A percentile compares a stretch with the other conserved stretches of the same genome.
Conservation (phyloP, 2,888 invertebrate genomes). For the Aspidiotus destructor region DNA sequence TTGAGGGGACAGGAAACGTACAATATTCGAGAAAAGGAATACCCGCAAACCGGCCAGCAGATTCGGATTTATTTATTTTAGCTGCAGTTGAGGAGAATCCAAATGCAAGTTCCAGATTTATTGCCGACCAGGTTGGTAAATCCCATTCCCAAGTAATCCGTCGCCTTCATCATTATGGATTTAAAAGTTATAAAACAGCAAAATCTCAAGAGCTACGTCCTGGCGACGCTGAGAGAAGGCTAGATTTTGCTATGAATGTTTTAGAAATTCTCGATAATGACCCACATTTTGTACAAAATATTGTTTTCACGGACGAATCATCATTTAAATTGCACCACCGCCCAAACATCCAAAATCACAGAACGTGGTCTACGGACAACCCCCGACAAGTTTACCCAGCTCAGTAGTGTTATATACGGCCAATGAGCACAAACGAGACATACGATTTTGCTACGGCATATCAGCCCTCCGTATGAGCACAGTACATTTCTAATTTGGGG, state of each 20-base stretch:
- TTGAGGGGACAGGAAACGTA: neutral
- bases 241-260: neutral
- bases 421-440: too few relatives aligned
- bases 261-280: neutral
- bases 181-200: neutral
- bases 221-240: neutral
- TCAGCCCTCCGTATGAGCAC: too few relatives aligned
- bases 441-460: too few relatives aligned
- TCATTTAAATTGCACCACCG: neutral
- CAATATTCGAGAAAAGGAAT: neutral
- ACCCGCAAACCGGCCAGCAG: neutral
- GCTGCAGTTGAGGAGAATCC: neutral
- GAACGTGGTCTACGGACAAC: neutral
- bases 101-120: neutral
- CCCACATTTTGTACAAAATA: neutral
- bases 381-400: neutral
- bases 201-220: neutral
- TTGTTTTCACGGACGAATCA: neutral
- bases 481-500: too few relatives aligned
- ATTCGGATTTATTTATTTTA: neutral
- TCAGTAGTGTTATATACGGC: too few relatives aligned
- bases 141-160: neutral
- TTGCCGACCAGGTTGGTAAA: neutral
- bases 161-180: neutral
- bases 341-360: neutral